Evolutionary conservation across 1,140 invertebrate genomes (phyloP).

Genomic region (Kradibia gibbosae): DNA sequence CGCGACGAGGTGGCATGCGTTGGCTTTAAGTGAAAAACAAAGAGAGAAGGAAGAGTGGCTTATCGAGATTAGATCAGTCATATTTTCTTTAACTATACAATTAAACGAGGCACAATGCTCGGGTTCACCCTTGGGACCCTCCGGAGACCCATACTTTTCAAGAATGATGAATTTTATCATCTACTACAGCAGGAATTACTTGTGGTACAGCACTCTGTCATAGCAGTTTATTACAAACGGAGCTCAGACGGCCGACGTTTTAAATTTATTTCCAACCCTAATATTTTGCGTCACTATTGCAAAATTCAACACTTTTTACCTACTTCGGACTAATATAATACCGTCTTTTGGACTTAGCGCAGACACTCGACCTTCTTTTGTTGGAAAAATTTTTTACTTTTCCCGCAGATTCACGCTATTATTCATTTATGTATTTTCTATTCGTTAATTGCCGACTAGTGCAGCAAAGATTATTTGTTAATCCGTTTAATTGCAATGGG

Average conservation of each 20-base stretch:
- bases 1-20: neutral
- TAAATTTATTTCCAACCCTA: neutral
- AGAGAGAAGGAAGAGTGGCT: neutral
- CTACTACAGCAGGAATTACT: neutral
- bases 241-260: neutral
- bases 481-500: neutral
- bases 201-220: too few species aligned
- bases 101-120: conserved; percentile 13
- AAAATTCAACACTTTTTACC: too few species aligned
- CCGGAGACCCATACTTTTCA: conserved; percentile 31
- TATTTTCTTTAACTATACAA: conserved; percentile 34
- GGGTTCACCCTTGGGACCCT: neutral
- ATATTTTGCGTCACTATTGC: neutral
- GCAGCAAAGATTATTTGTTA: too few species aligned
- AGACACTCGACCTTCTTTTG: too few species aligned
- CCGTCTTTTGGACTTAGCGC: too few species aligned
- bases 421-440: neutral
- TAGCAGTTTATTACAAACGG: conserved; percentile 12
- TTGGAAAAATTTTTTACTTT: too few species aligned
- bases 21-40: neutral
- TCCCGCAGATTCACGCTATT: neutral
- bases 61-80: neutral
- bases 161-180: conserved; percentile 23
- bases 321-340: too few species aligned
- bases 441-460: neutral